Evolutionary conservation across 2,797 vertebrate genomes (phyloP), one percentile per base, ranked within the genome.

Genomic region (Tauraco hartlaubi): DNA sequence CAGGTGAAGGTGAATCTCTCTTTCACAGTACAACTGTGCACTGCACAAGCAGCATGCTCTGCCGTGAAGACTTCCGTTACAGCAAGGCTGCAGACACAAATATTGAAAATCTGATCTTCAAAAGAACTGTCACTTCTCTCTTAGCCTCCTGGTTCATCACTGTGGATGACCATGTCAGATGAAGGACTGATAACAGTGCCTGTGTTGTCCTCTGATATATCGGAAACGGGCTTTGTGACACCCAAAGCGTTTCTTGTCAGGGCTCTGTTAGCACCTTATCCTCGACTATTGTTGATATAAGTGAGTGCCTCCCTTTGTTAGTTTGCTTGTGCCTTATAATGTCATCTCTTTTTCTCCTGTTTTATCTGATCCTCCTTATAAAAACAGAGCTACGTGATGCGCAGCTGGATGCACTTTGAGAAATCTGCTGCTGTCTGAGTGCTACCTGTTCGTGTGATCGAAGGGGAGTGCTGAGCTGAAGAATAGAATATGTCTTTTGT

Each of bases 401-500:
- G 84, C 84, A 96, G 85, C 92, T 93, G 85, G 90, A 88, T 96
- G 80, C 12, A 25, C 88, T 95, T 72, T 87, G 85, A 95, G 81
- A 91, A 95, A 91, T 92, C 64, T 82, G 83, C 73, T 88, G 56
- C 90, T 86, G 88, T 73, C 58, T 86, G 91, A 94, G 72, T 43
- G 77, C 92, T 97, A 95, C 96, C 93, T 95, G 88, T 68, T 96
- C 0, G 0, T 68, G 74, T 92, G 93, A 78, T 95, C 1, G 0
- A 55, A 94, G 85, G 54, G 83, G 85, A 93, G 91, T 90, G 92
- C 61, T 95, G 89, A 94, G 86, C 61, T 95, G 84, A 95, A 96
- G 92, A 96, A 95, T 95, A 95, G 94, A 95, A 95, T 58, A 13
- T 92, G 96, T 95, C 92, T 93, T 93, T 90, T 88, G 83, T 95